phyloP scores from a whole-genome alignment of 2,888 invertebrate species.

The Flexamia atlantica region DNA sequence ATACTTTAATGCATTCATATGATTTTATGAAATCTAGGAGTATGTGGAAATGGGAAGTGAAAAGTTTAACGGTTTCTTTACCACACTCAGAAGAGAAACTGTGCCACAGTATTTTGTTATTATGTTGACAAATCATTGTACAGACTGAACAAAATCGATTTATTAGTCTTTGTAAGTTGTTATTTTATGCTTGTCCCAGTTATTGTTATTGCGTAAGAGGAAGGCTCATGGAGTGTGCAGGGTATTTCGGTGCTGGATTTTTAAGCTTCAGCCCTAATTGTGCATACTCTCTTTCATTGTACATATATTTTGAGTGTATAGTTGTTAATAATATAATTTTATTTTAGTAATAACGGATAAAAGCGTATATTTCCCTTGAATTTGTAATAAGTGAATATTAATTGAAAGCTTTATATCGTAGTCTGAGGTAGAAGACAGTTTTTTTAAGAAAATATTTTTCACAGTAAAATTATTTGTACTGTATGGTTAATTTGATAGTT shows the following conservation, averaged over 20 bases:
- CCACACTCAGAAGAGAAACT: conserved; percentile 53
- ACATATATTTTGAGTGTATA: conserved; percentile 55
- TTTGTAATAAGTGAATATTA: conserved; percentile 47
- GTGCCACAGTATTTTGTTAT: conserved; percentile 62
- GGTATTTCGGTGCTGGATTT: conserved; percentile 56
- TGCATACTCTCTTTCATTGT: conserved; percentile 49
- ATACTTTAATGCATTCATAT: no score
- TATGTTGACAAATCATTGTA: conserved; percentile 57
- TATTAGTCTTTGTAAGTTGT: conserved; percentile 59
- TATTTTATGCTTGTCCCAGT: conserved; percentile 51
- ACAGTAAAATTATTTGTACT: conserved; percentile 33
- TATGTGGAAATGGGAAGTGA: background rate
- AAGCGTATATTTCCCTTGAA: conserved; percentile 34
- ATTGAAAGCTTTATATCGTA: conserved; percentile 49
- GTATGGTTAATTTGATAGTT: conserved; percentile 15
- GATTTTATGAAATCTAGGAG: no score
- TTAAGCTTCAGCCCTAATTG: conserved; percentile 48
- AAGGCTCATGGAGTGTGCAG: conserved; percentile 41
- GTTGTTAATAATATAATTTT: conserved; percentile 60
- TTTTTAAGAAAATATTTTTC: conserved; percentile 46
- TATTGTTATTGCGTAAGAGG: background rate
- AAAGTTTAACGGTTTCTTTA: background rate
- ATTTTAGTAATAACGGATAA: conserved; percentile 52
- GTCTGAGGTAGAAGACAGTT: conserved; percentile 26
- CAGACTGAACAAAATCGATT: conserved; percentile 58